Evolutionary conservation across 2,113 vertebrate species (phyloP).

Genomic region (Rhynchomys soricoides): DNA sequence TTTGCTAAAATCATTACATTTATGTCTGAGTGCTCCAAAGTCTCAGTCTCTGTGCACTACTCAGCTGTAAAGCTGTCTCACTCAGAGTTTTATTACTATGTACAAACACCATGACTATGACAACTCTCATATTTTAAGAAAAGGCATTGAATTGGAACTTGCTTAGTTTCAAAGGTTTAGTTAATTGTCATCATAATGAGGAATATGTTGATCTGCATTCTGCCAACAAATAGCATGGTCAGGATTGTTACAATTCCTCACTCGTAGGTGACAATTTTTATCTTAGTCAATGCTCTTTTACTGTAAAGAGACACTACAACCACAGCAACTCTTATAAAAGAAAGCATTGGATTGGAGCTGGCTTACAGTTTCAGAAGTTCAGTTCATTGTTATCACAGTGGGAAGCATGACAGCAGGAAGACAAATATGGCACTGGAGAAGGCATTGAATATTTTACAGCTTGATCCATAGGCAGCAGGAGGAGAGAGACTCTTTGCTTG

Average conservation of each 20-base stretch:
- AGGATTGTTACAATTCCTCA: not conserved
- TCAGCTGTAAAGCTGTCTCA: not conserved
- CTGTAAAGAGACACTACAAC: not conserved
- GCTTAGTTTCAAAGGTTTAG: too few relatives aligned
- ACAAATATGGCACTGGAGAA: too few relatives aligned
- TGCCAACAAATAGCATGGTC: not conserved
- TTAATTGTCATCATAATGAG: too few relatives aligned
- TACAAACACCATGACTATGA: too few relatives aligned
- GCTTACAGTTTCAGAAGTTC: too few relatives aligned
- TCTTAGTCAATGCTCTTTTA: not conserved
- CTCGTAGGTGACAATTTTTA: not conserved
- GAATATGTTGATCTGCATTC: not conserved
- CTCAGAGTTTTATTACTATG: not conserved
- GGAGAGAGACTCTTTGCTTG: too few relatives aligned
- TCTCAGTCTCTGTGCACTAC: not conserved
- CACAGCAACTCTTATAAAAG: too few relatives aligned
- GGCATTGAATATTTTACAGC: not conserved
- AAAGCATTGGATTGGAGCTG: too few relatives aligned
- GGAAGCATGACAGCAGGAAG: too few relatives aligned
- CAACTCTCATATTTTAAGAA: too few relatives aligned
- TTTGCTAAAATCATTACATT: not conserved
- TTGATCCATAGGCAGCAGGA: not conserved
- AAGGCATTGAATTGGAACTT: too few relatives aligned
- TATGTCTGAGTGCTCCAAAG: not conserved
- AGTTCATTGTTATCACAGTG: too few relatives aligned